phyloP scores from a whole-genome alignment of 1,140 invertebrate species.

The Apis dorsata region DNA sequence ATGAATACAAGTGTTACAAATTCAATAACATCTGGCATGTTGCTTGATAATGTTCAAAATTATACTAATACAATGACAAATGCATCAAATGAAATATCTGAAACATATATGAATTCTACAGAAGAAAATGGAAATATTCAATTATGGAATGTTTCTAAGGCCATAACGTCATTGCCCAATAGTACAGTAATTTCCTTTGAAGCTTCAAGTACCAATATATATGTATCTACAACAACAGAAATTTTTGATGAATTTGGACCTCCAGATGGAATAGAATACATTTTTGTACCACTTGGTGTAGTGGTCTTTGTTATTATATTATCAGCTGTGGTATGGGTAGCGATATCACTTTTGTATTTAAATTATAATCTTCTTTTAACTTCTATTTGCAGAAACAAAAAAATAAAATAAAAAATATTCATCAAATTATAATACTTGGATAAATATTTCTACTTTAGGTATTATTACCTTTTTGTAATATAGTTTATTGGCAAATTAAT shows the following conservation, averaged over 20 bases:
- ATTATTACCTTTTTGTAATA: conserved; percentile 32
- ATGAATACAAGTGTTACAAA: conserved; percentile 27
- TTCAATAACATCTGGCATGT: background rate
- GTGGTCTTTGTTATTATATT: conserved; percentile 78
- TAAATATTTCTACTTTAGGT: conserved; percentile 44
- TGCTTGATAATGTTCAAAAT: conserved; percentile 13
- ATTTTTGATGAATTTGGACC: conserved; percentile 77
- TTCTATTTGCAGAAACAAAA: conserved; percentile 46
- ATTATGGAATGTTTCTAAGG: conserved; percentile 57
- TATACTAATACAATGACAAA: conserved; percentile 8
- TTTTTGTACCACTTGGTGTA: conserved; percentile 79
- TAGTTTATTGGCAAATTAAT: conserved; percentile 21
- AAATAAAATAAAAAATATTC: conserved; percentile 16
- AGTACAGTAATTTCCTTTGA: conserved; percentile 41
- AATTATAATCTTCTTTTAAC: conserved; percentile 32
- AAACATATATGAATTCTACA: conserved; percentile 36
- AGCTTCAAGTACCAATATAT: conserved; percentile 50
- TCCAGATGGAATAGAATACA: conserved; percentile 78
- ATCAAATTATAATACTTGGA: conserved; percentile 40
- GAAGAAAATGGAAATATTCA: conserved; percentile 45
- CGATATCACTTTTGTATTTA: conserved; percentile 62
- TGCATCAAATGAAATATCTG: conserved; percentile 19
- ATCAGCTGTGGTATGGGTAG: conserved; percentile 77
- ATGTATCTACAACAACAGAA: conserved; percentile 68
- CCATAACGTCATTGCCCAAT: conserved; percentile 48